phyloP scores from a whole-genome alignment of 2,888 invertebrate genomes.

The Drosophila robusta region DNA sequence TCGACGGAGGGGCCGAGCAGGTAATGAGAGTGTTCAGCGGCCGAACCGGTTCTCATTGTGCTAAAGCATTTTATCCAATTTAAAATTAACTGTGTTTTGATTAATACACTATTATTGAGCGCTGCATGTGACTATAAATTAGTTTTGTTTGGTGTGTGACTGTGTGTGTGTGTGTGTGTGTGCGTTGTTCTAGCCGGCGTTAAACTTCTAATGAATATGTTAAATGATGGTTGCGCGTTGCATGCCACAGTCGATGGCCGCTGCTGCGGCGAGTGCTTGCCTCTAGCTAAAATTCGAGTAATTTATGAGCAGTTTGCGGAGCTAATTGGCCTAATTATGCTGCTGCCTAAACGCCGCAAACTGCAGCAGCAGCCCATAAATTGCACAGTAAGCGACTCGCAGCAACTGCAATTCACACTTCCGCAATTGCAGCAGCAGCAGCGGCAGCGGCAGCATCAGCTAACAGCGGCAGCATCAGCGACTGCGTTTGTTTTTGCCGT shows the following conservation, averaged over 20 bases:
- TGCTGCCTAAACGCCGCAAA: conserved; percentile 43
- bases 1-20: conserved; percentile 15
- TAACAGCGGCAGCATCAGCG: conserved; percentile 10
- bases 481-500: conserved; percentile 46
- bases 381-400: conserved; percentile 34
- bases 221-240: conserved; percentile 43
- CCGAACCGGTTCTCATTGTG: conserved; percentile 62
- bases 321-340: conserved; percentile 77
- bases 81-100: conserved; percentile 78
- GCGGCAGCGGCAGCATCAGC: conserved; percentile 3
- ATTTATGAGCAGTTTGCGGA: conserved; percentile 70
- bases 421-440: conserved; percentile 51
- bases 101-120: conserved; percentile 74
- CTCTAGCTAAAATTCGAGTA: conserved; percentile 59
- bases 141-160: conserved; percentile 18
- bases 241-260: conserved; percentile 27
- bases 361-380: conserved; percentile 45
- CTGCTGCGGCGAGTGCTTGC: conserved; percentile 43
- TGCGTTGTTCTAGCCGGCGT: conserved; percentile 35
- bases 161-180: conserved; percentile 1
- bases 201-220: conserved; percentile 66
- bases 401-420: conserved; percentile 69
- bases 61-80: conserved; percentile 63
- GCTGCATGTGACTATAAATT: conserved; percentile 69
- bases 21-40: conserved; percentile 52